Evolutionary conservation across 2,113 vertebrate genomes (phyloP), one percentile per base, ranked within the genome.

Genomic region (Gadus chalcogrammus): DNA sequence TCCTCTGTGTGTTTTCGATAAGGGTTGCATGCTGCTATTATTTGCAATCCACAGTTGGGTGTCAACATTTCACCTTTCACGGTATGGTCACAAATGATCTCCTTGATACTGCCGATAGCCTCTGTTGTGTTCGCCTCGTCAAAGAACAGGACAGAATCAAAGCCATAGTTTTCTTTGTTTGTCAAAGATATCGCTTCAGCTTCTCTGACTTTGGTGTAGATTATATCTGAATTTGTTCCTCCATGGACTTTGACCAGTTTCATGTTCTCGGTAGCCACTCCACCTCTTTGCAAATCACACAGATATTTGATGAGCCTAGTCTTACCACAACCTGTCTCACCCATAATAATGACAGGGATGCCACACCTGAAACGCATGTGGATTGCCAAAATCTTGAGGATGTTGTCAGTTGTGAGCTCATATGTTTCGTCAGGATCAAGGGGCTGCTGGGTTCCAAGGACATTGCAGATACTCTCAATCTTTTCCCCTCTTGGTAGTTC

Each of bases 111-210:
- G 89, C 94, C 94, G 15, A 99, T 79, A 1, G 96, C 95, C 68
- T 97, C 96, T 0, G 97, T 98, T 0, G 97, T 97, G 84, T 99
- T 99, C 78, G 97, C 97, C 72, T 99, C 97, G 1, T 99, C 97
- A 0, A 99, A 97, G 75, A 99, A 99, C 28, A 99, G 87, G 70
- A 99, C 88, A 0, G 97, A 96, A 76, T 96, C 94, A 86, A 97
- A 84, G 3, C 83, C 74, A 1, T 94, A 78, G 3, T 87, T 12
- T 27, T 58, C 2, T 77, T 89, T 95, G 79, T 98, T 98, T 67
- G 0, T 6, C 4, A 4, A 22, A 1, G 95, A 93, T 5, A 93
- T 76, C 1, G 9, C 1, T 85, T 97, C 91, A 0, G 95, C 94
- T 67, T 97, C 93, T 80, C 52, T 86, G 60, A 98, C 87, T 80